These are phyloP conservation scores for Panthera uncia DNA, from an alignment of 2,113 vertebrate genomes.

Conservation along the genomic window DNA sequence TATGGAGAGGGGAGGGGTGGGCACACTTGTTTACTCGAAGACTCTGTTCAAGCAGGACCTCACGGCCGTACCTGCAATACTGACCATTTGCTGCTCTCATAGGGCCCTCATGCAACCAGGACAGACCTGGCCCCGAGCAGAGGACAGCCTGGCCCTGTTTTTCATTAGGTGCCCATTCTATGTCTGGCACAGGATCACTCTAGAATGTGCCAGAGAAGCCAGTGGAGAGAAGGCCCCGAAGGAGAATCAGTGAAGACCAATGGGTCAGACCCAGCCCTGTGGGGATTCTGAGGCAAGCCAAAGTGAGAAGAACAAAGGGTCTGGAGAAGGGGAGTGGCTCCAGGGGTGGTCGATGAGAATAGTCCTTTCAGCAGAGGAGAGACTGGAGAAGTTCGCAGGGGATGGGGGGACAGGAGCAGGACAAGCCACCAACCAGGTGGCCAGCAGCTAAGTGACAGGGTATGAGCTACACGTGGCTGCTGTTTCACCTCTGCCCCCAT, in stretches of 20 bases:
- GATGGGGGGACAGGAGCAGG: not conserved
- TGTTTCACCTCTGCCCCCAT: not conserved
- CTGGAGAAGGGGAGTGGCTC: not conserved
- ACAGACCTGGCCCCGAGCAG: not conserved
- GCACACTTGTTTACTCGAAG: not conserved
- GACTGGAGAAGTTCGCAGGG: not conserved
- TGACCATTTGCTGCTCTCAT: not conserved
- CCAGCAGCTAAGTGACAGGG: not conserved
- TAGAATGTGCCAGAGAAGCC: not conserved
- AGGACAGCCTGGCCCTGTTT: not conserved
- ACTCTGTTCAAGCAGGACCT: not conserved
- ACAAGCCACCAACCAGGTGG: not conserved
- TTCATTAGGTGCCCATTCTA: not conserved
- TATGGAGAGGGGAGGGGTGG: accelerated
- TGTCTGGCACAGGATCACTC: not conserved
- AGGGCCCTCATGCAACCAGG: not conserved
- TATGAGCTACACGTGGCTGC: not conserved
- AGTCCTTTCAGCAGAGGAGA: not conserved
- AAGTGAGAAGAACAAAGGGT: not conserved
- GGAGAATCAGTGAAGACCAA: not conserved
- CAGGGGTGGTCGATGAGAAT: not conserved
- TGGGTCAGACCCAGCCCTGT: not conserved
- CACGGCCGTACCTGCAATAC: accelerated
- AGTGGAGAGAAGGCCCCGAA: not conserved
- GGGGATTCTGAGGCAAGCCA: accelerated